These are phyloP conservation scores for Zosterops borbonicus DNA, from an alignment of 2,113 vertebrate species.

Conservation along the genomic window DNA sequence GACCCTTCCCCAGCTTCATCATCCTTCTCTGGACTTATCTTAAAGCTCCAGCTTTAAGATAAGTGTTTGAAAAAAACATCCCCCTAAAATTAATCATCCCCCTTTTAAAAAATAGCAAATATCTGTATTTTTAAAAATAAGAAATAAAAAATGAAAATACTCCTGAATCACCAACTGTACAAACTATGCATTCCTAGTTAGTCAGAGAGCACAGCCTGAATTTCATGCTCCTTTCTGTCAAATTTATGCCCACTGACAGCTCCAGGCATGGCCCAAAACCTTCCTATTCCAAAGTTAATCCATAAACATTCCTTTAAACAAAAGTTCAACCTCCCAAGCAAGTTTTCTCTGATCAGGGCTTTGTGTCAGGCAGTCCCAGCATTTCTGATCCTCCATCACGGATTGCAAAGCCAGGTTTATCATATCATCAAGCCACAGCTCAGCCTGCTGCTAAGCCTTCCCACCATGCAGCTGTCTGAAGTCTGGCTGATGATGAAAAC, in stretches of 20 bases:
- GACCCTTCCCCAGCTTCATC: neutral
- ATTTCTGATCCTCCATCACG: neutral
- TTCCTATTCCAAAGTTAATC: neutral
- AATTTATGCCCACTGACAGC: neutral
- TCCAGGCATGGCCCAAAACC: neutral
- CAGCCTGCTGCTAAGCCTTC: neutral
- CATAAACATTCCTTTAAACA: neutral
- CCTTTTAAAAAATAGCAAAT: neutral
- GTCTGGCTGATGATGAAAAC: neutral
- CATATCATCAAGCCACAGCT: neutral
- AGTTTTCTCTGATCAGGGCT: neutral
- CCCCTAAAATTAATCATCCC: neutral
- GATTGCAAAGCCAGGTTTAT: neutral
- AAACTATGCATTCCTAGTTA: neutral
- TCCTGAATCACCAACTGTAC: neutral
- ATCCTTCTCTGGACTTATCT: neutral
- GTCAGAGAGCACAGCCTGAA: neutral
- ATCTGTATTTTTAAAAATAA: rapidly evolving
- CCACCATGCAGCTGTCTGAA: neutral
- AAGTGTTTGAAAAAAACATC: neutral
- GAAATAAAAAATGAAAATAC: neutral
- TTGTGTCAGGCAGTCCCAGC: neutral
- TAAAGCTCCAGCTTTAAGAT: neutral
- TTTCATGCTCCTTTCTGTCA: neutral
- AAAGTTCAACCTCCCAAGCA: neutral